A percentile compares a stretch with the other conserved stretches of the same genome.
Evolutionary conservation across 2,797 vertebrate genomes (phyloP).

Genomic region (Nyctalus aviator): DNA sequence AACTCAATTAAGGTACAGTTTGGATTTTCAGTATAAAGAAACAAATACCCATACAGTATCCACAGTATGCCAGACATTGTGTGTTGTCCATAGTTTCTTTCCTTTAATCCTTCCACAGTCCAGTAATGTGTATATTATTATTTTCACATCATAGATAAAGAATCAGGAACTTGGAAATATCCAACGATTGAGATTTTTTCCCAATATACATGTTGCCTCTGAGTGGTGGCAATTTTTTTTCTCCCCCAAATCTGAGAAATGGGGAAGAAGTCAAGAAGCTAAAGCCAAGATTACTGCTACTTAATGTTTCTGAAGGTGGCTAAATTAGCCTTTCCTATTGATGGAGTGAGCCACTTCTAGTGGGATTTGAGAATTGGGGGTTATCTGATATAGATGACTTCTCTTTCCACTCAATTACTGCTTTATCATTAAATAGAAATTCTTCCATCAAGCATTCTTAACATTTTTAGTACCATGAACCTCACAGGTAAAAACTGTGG

Average conservation of each 20-base stretch:
- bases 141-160: constrained; percentile 6
- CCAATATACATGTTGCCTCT: background rate
- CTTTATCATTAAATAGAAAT: background rate
- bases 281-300: constrained; percentile 28
- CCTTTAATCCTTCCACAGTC: background rate
- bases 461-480: background rate
- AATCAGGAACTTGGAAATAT: constrained; percentile 41
- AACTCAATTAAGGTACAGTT: background rate
- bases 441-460: background rate
- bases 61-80: background rate
- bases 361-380: background rate
- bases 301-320: constrained; percentile 31
- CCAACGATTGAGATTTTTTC: background rate
- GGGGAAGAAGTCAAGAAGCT: background rate
- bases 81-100: background rate
- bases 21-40: background rate
- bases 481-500: background rate
- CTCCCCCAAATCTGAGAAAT: constrained; percentile 20
- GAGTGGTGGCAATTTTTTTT: background rate
- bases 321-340: background rate
- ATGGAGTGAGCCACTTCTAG: background rate
- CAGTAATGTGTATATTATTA: background rate
- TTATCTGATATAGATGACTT: background rate
- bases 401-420: background rate
- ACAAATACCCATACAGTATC: background rate